Conservation (phyloP, 1,140 invertebrate genomes). For the Caenorhabditis tropicalis region DNA sequence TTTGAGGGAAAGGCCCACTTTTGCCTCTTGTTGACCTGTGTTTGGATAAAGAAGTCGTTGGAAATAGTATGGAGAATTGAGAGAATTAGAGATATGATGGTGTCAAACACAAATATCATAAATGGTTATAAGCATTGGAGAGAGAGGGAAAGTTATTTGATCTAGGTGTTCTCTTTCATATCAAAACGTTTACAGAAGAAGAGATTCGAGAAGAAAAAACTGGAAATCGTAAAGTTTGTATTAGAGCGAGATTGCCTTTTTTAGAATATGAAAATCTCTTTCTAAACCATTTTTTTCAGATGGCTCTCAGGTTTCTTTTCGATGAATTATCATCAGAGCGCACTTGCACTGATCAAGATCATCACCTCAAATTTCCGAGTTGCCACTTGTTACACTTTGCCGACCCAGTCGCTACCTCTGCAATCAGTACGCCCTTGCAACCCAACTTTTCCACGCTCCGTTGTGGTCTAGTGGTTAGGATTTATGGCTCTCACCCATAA, state of each 20-base stretch:
- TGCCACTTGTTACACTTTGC: background rate
- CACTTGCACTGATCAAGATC: no score
- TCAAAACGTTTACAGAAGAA: background rate
- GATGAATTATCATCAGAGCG: no score
- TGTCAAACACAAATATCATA: constrained; percentile 39
- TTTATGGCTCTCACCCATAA: constrained; percentile 83
- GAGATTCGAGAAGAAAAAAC: no score
- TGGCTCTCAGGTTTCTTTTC: no score
- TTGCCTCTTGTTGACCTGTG: background rate
- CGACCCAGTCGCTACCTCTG: no score
- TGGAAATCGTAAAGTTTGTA: no score
- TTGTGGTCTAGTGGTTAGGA: constrained; percentile 77
- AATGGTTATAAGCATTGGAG: constrained; percentile 37
- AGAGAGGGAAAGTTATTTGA: background rate
- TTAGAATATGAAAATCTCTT: background rate
- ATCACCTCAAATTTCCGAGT: no score
- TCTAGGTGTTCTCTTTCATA: background rate
- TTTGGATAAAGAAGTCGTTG: background rate
- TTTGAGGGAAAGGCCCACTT: constrained; percentile 4
- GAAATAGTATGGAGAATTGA: background rate
- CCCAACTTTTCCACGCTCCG: constrained; percentile 1
- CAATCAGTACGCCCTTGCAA: background rate
- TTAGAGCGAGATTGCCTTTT: no score
- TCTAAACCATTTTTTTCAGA: background rate
- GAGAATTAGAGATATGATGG: background rate